Percentiles rank a stretch among this genome's conserved stretches.
These are phyloP conservation scores for Halcyon senegalensis DNA, from an alignment of 2,113 vertebrate species.

Conservation along the genomic window DNA sequence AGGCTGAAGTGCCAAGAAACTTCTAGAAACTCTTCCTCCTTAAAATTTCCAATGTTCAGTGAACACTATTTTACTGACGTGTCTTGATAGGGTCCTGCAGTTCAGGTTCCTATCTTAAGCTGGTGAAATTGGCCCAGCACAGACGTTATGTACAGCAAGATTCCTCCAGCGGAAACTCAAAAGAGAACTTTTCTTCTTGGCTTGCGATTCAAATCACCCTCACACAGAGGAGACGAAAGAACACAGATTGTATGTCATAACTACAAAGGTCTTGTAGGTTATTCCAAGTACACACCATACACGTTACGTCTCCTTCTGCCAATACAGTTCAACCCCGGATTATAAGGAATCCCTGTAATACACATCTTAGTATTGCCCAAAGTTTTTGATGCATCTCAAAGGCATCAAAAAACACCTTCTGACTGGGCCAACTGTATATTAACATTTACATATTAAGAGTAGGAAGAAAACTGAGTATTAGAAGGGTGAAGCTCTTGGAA, in stretches of 20 bases:
- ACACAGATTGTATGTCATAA: neutral
- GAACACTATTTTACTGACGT: neutral
- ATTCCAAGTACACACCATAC: neutral
- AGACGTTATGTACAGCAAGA: neutral
- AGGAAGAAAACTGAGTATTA: neutral
- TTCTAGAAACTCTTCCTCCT: neutral
- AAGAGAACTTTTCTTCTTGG: neutral
- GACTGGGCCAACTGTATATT: neutral
- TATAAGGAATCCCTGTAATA: neutral
- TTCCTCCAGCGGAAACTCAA: neutral
- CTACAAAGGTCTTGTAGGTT: neutral
- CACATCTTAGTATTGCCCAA: neutral
- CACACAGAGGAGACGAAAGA: neutral
- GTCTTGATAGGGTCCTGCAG: neutral
- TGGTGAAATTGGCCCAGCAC: fast-evolving
- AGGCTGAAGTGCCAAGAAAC: neutral
- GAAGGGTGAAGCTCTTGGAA: neutral
- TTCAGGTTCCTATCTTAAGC: neutral
- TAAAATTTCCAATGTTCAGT: neutral
- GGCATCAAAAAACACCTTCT: neutral
- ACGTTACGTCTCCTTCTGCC: neutral
- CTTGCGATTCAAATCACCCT: neutral
- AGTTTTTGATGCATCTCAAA: neutral
- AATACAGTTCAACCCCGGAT: neutral
- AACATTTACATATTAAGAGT: neutral